phyloP scores from a whole-genome alignment of 2,797 vertebrate genomes.

The Lithobates sylvaticus region DNA sequence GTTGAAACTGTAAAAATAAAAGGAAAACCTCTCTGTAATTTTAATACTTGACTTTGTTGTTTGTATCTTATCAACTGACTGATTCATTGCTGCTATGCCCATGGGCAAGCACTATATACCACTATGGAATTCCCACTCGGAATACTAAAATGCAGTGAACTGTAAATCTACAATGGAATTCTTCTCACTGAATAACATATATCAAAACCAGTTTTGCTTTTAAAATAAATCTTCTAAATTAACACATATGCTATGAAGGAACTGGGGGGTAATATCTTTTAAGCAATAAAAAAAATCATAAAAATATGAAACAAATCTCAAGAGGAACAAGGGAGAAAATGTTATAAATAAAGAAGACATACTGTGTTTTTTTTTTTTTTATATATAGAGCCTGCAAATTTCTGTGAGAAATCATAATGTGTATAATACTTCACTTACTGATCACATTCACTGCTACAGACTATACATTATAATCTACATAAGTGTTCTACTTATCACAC shows the following conservation, averaged over 20 bases:
- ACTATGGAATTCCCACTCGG: conserved; percentile 23
- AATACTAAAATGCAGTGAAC: conserved; percentile 45
- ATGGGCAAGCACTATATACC: conserved; percentile 30
- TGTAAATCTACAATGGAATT: conserved; percentile 39
- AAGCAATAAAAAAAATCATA: not conserved
- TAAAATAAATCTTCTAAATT: conserved; percentile 34
- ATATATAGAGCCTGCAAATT: not conserved
- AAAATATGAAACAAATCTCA: not conserved
- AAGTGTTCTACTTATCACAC: conserved; percentile 69
- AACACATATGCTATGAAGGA: not conserved
- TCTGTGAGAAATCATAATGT: conserved; percentile 20
- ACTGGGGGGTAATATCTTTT: not conserved
- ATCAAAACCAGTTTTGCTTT: conserved; percentile 7
- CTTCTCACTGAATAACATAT: conserved; percentile 2
- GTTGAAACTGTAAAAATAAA: not conserved
- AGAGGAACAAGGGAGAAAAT: not conserved
- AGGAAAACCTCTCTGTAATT: not conserved
- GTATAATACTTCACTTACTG: conserved; percentile 38
- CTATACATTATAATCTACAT: conserved; percentile 63
- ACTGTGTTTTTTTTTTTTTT: not conserved
- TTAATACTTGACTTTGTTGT: conserved; percentile 10
- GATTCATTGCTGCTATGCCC: conserved; percentile 28
- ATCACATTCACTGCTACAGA: conserved; percentile 50
- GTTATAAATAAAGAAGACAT: not conserved
- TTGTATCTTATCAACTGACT: conserved; percentile 36